A percentile compares a stretch with the other conserved stretches of the same genome.
phyloP scores from a whole-genome alignment of 2,888 invertebrate species.

The Alcis repandata region DNA sequence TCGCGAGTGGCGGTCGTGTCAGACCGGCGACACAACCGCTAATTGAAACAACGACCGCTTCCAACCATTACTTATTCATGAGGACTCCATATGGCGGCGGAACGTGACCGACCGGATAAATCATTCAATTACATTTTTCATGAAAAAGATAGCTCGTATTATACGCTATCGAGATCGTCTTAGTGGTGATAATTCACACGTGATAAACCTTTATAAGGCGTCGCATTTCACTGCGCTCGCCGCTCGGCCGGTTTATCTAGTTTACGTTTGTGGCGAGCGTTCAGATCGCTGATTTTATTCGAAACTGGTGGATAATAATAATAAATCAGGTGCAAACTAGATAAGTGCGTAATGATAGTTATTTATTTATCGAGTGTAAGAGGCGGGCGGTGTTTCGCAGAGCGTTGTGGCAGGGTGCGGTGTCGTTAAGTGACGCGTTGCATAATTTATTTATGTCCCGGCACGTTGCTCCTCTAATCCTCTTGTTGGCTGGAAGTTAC shows the following conservation, averaged over 20 bases:
- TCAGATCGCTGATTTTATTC: slow-evolving; percentile 46
- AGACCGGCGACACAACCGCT: slow-evolving; percentile 82
- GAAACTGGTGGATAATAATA: slow-evolving; percentile 42
- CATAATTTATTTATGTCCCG: slow-evolving; percentile 83
- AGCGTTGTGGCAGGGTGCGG: slow-evolving; percentile 50
- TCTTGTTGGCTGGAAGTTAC: slow-evolving; percentile 64
- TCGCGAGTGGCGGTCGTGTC: slow-evolving; percentile 66
- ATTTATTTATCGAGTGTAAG: slow-evolving; percentile 43
- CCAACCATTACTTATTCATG: slow-evolving; percentile 85
- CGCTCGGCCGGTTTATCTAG: slow-evolving; percentile 54
- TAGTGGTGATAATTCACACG: slow-evolving; percentile 51
- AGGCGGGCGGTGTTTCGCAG: slow-evolving; percentile 37
- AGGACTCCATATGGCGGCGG: slow-evolving; percentile 82
- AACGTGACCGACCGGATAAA: slow-evolving; percentile 84
- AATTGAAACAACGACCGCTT: slow-evolving; percentile 86
- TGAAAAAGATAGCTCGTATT: slow-evolving; percentile 63
- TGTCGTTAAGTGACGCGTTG: slow-evolving; percentile 75
- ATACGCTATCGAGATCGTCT: slow-evolving; percentile 52
- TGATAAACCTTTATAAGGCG: slow-evolving; percentile 51
- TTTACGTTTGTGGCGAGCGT: slow-evolving; percentile 44
- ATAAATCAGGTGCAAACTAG: slow-evolving; percentile 55
- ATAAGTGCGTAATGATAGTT: slow-evolving; percentile 55
- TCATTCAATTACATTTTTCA: slow-evolving; percentile 84
- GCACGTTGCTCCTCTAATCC: slow-evolving; percentile 76
- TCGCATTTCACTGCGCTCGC: slow-evolving; percentile 46